Base-by-base conservation (phyloP, 1,140 invertebrate genomes). In the Arctopsyche grandis region DNA sequence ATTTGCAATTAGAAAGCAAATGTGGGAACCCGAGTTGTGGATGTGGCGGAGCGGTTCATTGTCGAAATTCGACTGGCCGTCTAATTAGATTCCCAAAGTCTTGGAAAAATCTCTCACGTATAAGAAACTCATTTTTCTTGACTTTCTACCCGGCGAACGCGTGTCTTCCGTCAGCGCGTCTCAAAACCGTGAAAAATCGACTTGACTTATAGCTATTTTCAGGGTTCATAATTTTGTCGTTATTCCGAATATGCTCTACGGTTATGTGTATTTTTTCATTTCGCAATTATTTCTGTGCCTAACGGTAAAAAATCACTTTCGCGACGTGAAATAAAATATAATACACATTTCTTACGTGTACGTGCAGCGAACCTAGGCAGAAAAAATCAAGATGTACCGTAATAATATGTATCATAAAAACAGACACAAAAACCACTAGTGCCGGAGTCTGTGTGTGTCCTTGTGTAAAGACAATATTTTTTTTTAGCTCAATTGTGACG, bases 1-100 rank as follows among this genome's bases (percentile, higher is more conserved):
- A 44, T 44, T 38, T 69, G 66, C 69, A 48, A 73, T 73, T 73
- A 73, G 69, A 73, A 73, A 73, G 69, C 69, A 44, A 44, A 44
- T 69, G 66, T 38, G 66, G 22, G 44, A 48, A 73, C 26, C 63
- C 5, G 19, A 66, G 22, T 38, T 38, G 29, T 21, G 52, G 52
- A 58, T 58, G 52, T 16, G 52, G n/a, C 52, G 24, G 19, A 9
- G 16, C 56, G 9, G 29, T 38, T 21, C 16, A 60, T 9, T 60
- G 56, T 60, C 21, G 14, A 46, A 73, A 73, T 73, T 48, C 69
- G 69, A 73, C 63, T 21, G 63, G n/a, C 63, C 14, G 24, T 66
- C 24, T 26, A 66, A 66, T 66, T 66, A 66, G 22, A 38, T 38
- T 38, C 29, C 29, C 29, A 38, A 38, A 38, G 29, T 38, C 29